Conservation (phyloP, 2,797 vertebrate genomes). For the Ctenosaura bakeri region DNA sequence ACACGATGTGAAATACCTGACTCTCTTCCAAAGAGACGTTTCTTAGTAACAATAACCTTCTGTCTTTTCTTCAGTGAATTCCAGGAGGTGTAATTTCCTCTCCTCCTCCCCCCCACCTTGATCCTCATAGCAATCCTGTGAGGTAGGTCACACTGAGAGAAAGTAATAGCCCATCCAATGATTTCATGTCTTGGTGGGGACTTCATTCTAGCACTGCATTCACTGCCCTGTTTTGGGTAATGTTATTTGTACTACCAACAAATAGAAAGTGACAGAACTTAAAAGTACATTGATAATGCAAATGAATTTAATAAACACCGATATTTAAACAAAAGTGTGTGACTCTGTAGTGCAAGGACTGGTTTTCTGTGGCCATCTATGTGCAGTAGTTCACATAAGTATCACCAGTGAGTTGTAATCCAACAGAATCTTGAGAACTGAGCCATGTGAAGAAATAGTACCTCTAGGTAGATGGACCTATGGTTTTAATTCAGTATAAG, state of each 20-base stretch:
- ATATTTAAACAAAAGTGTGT: not conserved
- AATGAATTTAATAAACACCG: not conserved
- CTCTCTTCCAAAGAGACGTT: not conserved
- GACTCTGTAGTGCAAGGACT: not conserved
- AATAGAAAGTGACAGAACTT: not conserved
- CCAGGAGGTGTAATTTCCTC: not conserved
- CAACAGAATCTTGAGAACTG: not conserved
- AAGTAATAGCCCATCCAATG: not conserved
- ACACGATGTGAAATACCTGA: not conserved
- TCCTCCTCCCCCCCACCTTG: not conserved
- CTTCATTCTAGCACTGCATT: not conserved
- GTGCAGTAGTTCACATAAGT: too few relatives aligned
- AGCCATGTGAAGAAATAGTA: not conserved
- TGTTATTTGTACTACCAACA: not conserved
- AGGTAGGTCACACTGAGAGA: too few relatives aligned
- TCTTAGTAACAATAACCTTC: not conserved
- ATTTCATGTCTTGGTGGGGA: not conserved
- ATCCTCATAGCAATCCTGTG: too few relatives aligned
- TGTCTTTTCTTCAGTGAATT: not conserved
- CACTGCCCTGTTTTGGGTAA: not conserved
- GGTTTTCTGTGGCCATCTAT: too few relatives aligned
- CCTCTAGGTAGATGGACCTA: not conserved
- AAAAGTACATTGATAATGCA: not conserved
- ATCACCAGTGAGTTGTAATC: too few relatives aligned
- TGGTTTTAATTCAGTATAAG: not conserved